Evolutionary conservation across 2,113 vertebrate genomes (phyloP).

Genomic region (Scatophagus argus): DNA sequence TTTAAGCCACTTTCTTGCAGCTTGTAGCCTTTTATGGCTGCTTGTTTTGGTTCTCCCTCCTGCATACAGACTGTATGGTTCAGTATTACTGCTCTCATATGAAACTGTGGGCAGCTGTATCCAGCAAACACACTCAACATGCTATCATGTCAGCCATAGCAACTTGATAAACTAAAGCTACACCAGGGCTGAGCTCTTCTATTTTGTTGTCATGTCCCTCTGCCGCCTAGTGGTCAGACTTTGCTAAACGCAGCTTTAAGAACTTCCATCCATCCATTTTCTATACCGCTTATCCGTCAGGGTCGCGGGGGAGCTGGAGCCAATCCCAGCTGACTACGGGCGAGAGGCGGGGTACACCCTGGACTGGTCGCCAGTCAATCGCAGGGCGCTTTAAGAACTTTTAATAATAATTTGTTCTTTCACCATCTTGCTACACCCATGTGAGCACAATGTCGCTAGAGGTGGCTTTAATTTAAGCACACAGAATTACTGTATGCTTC

Average conservation of each 20-base stretch:
- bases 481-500: conserved; percentile 20
- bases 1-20: neutral
- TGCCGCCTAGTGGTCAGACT: neutral
- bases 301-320: too few relatives aligned
- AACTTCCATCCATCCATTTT: too few relatives aligned
- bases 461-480: conserved; percentile 32
- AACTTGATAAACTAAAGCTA: neutral
- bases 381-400: too few relatives aligned
- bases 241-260: neutral
- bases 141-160: neutral
- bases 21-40: neutral
- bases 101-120: neutral
- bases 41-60: neutral
- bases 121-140: neutral
- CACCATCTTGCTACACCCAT: neutral
- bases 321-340: too few relatives aligned
- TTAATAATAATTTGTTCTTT: conserved; percentile 15
- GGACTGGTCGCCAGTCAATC: too few relatives aligned
- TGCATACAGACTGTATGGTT: neutral
- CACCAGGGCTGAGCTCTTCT: neutral
- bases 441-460: neutral
- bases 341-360: too few relatives aligned
- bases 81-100: neutral
- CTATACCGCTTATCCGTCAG: too few relatives aligned
- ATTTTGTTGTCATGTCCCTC: neutral